A percentile compares a stretch with the other conserved stretches of the same genome.
Conservation (phyloP, 2,113 vertebrate species). For the Eurypyga helias region DNA sequence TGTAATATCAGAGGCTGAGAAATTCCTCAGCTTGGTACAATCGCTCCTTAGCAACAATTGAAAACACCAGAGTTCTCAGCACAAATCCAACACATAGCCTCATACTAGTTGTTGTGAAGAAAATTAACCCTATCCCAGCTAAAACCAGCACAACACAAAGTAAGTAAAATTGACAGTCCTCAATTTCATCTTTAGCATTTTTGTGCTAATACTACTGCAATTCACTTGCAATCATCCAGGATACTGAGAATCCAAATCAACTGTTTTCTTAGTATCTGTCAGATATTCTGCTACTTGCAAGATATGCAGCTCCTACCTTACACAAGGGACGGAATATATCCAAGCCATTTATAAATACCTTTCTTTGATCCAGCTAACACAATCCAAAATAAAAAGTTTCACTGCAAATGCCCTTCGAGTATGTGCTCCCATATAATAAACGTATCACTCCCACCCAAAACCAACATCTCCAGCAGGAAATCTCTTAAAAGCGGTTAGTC, state of each 20-base stretch:
- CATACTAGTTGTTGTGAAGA: too few species aligned
- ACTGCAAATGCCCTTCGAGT: not conserved
- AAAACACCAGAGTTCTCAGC: too few species aligned
- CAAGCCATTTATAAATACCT: not conserved
- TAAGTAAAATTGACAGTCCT: not conserved
- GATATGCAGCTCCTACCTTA: not conserved
- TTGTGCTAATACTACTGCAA: not conserved
- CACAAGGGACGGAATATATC: not conserved
- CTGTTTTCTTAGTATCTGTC: not conserved
- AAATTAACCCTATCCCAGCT: too few species aligned
- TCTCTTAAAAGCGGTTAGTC: too few species aligned
- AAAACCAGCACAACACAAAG: not conserved
- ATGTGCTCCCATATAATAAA: not conserved
- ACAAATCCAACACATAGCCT: too few species aligned
- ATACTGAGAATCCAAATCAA: not conserved
- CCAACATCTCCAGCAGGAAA: not conserved
- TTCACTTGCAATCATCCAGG: not conserved
- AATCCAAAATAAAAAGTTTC: not conserved
- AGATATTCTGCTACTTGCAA: not conserved
- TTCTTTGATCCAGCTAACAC: not conserved
- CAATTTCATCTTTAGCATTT: not conserved
- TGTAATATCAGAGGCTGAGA: too few species aligned
- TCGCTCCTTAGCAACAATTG: too few species aligned
- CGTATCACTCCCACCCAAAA: not conserved
- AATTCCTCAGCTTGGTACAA: too few species aligned